A percentile compares a stretch with the other conserved stretches of the same genome.
Conservation (phyloP, 2,113 vertebrate species). For the Bujurquina vittata region DNA sequence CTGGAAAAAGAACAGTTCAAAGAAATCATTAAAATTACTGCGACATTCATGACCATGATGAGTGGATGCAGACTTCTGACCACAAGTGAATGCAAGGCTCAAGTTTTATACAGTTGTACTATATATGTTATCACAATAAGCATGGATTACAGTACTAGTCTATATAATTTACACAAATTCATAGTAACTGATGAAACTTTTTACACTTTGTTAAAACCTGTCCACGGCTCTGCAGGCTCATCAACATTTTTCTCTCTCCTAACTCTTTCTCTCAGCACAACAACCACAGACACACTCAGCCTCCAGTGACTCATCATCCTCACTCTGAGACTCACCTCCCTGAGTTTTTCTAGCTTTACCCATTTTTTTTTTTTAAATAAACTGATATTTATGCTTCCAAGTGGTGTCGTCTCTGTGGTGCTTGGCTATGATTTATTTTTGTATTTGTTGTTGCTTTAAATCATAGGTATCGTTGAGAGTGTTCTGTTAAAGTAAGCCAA, state of each 20-base stretch:
- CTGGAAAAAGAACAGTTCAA: neutral
- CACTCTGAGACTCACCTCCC: neutral
- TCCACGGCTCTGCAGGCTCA: neutral
- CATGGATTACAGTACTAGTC: neutral
- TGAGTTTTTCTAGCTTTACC: neutral
- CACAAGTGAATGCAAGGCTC: neutral
- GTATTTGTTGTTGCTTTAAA: neutral
- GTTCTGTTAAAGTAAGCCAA: neutral
- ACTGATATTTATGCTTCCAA: neutral
- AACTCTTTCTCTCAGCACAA: rapidly evolving
- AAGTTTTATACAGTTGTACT: too few species aligned
- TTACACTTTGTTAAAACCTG: neutral
- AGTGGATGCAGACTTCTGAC: rapidly evolving
- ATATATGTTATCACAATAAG: neutral
- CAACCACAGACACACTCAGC: neutral
- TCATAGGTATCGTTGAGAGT: neutral
- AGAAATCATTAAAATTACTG: neutral
- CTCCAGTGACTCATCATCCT: neutral
- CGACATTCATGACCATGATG: too few species aligned
- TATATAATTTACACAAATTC: neutral
- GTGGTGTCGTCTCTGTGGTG: neutral
- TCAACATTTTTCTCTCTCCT: neutral
- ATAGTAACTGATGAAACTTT: neutral
- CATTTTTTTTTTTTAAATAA: neutral
- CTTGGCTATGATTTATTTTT: neutral